These are phyloP conservation scores for Alligator mississippiensis DNA, from an alignment of 2,113 vertebrate genomes.

Conservation along the genomic window DNA sequence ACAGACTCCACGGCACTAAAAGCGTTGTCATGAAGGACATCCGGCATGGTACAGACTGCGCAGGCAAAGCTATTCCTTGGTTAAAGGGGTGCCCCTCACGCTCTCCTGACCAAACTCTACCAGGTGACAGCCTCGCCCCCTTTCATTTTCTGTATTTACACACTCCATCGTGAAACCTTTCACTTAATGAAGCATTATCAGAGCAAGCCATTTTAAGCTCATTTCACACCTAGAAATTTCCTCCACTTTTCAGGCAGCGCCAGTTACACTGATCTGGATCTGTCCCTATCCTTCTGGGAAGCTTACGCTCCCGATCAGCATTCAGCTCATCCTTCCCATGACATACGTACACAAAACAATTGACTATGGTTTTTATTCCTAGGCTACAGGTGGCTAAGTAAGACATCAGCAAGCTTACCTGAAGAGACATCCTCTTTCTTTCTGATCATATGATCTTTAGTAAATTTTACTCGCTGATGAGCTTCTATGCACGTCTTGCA, in stretches of 20 bases:
- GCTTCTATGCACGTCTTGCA: constrained; percentile 99
- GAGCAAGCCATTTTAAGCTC: neutral
- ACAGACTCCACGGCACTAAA: neutral
- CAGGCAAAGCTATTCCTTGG: neutral
- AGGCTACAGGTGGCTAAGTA: neutral
- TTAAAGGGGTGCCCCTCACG: neutral
- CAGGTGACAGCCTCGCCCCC: neutral
- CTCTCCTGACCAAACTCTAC: neutral
- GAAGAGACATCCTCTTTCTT: constrained; percentile 95
- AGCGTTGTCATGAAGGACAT: neutral
- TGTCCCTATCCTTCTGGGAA: neutral
- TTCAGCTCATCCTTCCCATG: neutral
- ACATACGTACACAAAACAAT: rapidly evolving
- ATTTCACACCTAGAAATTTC: neutral
- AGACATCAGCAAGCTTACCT: constrained; percentile 78
- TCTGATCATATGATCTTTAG: constrained; percentile 97
- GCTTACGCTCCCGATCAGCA: neutral
- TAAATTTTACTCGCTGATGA: constrained; percentile 98
- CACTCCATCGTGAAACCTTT: neutral
- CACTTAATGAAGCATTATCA: neutral
- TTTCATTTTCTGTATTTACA: neutral
- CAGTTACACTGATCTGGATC: neutral
- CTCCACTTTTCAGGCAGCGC: neutral
- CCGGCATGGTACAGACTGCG: neutral
- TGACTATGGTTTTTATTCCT: neutral